Base-by-base conservation (phyloP, 2,113 vertebrate species). In the Callospermophilus lateralis region DNA sequence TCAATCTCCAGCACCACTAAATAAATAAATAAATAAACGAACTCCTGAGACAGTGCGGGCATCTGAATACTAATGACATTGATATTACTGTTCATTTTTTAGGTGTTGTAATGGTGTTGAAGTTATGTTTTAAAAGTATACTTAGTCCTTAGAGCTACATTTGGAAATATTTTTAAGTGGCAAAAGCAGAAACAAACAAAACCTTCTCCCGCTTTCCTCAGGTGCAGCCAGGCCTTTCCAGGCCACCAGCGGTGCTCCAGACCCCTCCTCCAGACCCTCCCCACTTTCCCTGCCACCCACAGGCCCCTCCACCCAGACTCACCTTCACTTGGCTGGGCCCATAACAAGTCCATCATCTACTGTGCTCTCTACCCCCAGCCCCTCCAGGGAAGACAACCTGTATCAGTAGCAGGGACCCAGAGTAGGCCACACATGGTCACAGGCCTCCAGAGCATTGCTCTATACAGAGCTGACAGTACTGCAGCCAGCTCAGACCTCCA, bases 121-220 rank as follows among this genome's bases (percentile, higher is more conserved):
- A 53, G 34, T 93, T 76, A 73, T 45, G 37, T 58, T 90, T 61
- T 37, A 72, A 87, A 87, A 72, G 8, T 95, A 48, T 84, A 68
- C 39, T 78, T 84, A 90, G 12, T 79, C 42, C 10, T 87, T 19
- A 93, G 26, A 70, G 39, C 95, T 63, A 88, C 26, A 84, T 86
- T 89, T 48, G 77, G 34, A 76, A 95, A 63, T 67, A 65, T 61
- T 89, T 92, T 73, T 78, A 92, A 96, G 83, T 12, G 6, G 63
- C 73, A 76, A 95, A 91, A 55, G 24, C 22, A 72, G 51, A 79
- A 92, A 39, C 26, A 83, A 84, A 81, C 26, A 32, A 58, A 79
- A 79, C 11, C 48, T 51, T 81, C n/a, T 78, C 70, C n/a, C 28
- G 30, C 30, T 90, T 53, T 90, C 48, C 37, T n/a, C 39, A 20